Evolutionary conservation across 2,113 vertebrate species (phyloP).

Genomic region (Isurus oxyrinchus): DNA sequence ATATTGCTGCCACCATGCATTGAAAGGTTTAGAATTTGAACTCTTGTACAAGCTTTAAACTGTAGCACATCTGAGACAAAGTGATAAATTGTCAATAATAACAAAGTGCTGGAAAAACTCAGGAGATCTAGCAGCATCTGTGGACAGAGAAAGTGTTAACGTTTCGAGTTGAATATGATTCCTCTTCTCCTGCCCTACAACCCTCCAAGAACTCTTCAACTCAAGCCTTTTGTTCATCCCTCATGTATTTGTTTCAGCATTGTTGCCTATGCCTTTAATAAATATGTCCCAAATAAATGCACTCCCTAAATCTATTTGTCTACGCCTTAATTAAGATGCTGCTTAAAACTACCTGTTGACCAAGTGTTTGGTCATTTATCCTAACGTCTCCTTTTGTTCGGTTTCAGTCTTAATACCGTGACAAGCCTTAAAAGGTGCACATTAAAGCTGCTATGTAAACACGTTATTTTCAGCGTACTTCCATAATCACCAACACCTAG

Average conservation of each 20-base stretch:
- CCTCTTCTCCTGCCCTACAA: neutral
- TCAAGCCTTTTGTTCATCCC: neutral
- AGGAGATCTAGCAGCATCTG: too few relatives aligned
- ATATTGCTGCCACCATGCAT: too few relatives aligned
- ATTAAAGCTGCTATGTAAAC: neutral
- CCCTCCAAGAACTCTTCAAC: neutral
- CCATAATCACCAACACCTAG: neutral
- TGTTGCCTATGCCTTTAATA: neutral
- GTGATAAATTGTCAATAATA: too few relatives aligned
- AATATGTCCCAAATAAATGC: neutral
- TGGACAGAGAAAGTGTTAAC: too few relatives aligned
- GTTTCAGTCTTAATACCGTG: neutral
- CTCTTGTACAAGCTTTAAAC: too few relatives aligned
- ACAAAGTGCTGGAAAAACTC: too few relatives aligned
- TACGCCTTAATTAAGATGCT: neutral
- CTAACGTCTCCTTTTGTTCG: neutral
- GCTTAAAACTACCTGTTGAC: neutral
- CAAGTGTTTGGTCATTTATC: neutral
- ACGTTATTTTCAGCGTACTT: neutral
- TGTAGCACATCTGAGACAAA: too few relatives aligned
- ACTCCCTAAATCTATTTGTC: neutral
- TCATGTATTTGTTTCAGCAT: neutral
- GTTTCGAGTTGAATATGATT: too few relatives aligned
- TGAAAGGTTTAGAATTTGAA: too few relatives aligned
- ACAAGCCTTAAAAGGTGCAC: too few relatives aligned